phyloP scores from a whole-genome alignment of 1,140 invertebrate species.

The Formica exsecta region DNA sequence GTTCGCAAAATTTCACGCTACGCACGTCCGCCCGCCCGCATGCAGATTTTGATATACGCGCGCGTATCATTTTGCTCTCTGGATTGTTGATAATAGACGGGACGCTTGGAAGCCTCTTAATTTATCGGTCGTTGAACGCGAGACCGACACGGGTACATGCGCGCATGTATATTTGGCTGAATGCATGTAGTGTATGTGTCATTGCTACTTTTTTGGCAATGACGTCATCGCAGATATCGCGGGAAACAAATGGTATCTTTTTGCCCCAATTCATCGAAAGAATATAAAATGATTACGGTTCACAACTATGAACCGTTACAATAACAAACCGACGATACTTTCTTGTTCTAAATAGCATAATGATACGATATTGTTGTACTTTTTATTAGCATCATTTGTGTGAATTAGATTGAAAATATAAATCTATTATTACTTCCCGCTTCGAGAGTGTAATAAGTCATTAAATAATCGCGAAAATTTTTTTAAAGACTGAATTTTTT shows the following conservation, averaged over 20 bases:
- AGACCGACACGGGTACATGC: conserved; percentile 15
- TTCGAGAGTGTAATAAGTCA: background rate
- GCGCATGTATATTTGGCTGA: background rate
- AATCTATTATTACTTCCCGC: background rate
- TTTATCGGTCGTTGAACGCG: conserved; percentile 60
- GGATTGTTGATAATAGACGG: conserved; percentile 59
- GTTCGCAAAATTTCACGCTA: conserved; percentile 58
- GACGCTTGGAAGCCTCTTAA: conserved; percentile 53
- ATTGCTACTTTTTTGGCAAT: conserved; percentile 15
- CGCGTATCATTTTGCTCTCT: conserved; percentile 59
- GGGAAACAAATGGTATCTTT: conserved; percentile 12
- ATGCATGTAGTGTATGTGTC: conserved; percentile 20
- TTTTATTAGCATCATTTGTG: background rate
- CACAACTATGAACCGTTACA: background rate
- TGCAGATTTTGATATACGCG: conserved; percentile 58
- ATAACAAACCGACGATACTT: background rate
- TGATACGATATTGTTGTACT: background rate
- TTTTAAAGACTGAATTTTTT: background rate
- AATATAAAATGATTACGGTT: conserved; percentile 23
- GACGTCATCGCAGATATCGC: background rate
- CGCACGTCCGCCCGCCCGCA: conserved; percentile 43
- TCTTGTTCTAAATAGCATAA: background rate
- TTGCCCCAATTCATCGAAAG: background rate
- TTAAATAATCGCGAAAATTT: background rate
- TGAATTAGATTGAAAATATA: background rate